Percentiles rank a stretch among this genome's conserved stretches.
Evolutionary conservation across 2,888 invertebrate genomes (phyloP).

Genomic region (Mantis religiosa): DNA sequence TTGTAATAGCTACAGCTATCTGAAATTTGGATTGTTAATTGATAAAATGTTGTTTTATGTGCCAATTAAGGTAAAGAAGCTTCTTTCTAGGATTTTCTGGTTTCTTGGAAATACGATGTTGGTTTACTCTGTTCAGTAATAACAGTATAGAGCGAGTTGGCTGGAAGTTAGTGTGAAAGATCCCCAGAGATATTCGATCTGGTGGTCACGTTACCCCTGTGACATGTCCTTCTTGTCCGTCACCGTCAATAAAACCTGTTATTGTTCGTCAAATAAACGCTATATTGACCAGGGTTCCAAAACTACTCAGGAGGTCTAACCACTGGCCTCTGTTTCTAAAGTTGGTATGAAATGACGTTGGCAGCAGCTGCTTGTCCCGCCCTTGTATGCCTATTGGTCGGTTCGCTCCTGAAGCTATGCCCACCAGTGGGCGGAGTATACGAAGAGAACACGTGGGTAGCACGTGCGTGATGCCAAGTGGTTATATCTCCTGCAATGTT

Average conservation of each 20-base stretch:
- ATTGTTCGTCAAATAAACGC: conserved; percentile 26
- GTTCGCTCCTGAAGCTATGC: not conserved
- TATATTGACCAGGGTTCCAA: not conserved
- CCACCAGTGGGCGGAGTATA: not conserved
- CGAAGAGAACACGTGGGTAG: no score
- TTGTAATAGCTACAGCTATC: no score
- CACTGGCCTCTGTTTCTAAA: not conserved
- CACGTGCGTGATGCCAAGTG: not conserved
- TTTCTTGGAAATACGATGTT: no score
- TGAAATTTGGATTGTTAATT: no score
- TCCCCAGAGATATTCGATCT: no score
- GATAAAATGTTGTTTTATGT: no score
- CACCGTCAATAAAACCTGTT: conserved; percentile 13
- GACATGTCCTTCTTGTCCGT: not conserved
- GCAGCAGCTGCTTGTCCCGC: not conserved
- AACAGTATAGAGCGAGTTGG: no score
- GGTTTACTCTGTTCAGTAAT: no score
- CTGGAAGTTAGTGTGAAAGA: no score
- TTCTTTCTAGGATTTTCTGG: no score
- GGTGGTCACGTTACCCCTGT: not conserved
- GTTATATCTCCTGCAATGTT: conserved; percentile 14
- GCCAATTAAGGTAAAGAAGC: no score
- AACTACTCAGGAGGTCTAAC: not conserved
- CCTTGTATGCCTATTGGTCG: not conserved
- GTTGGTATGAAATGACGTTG: not conserved